Base-by-base conservation (phyloP, 2,888 invertebrate genomes). In the Epiblema foenella region DNA sequence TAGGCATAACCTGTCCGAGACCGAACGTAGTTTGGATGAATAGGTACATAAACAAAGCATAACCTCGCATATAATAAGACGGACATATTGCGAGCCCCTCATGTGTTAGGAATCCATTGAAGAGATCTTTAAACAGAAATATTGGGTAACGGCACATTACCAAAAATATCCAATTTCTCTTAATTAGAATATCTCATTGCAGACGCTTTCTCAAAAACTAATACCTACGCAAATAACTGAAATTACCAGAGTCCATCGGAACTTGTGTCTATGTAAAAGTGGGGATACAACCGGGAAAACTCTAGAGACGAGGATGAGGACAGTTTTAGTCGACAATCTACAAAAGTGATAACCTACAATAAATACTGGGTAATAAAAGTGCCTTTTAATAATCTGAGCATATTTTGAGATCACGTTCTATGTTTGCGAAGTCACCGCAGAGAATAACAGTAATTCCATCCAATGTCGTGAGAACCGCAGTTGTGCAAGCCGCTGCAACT, bases 381-480 rank as follows among this genome's bases (percentile, higher is more conserved):
- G 59, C 65, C 59, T 70, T 70, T 70, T 66, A 66, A 66, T 66
- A 70, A 60, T 51, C 54, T 37, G 46, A 49, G 68, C 59, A 60
- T 69, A 75, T 78, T 78, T 79, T 80, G 80, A 77, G 81, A 81
- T 81, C 82, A 77, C 82, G 82, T 83, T 78, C 75, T 78, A 77
- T 78, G 75, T 73, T 74, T 76, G 73, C 69, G 70, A 65, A 74
- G 72, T 64, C 75, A 78, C 76, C 77, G 76, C 79, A 77, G 80
- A 79, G 85, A 88, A 90, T 89, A 89, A 89, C 88, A 81, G 90
- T 89, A 88, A 90, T 90, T 90, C 86, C 79, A 82, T 86, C 86
- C 91, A 92, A 91, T 92, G 91, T 89, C 92, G 91, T 93, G 93
- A 85, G 92, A 93, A 90, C 83, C 77, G 76, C 65, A 78, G 85